These are phyloP conservation scores for Varroa destructor DNA, from an alignment of 1,140 invertebrate genomes.

Conservation along the genomic window DNA sequence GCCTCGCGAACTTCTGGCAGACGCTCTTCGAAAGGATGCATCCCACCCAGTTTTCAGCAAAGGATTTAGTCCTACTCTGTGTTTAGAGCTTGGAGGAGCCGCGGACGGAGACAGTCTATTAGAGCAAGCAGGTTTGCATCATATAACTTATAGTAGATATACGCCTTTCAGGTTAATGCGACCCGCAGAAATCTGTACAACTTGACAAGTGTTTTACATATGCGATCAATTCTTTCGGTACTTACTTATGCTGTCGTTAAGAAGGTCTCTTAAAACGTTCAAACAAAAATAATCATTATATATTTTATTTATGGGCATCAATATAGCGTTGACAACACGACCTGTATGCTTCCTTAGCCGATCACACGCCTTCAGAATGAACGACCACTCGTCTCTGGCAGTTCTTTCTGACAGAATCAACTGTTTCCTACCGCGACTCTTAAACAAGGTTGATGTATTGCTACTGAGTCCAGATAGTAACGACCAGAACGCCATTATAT, in stretches of 20 bases:
- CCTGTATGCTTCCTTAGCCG: slow-evolving; percentile 8
- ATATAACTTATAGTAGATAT: background rate
- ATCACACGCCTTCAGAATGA: background rate
- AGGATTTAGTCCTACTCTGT: slow-evolving; percentile 16
- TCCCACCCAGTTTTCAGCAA: slow-evolving; percentile 18
- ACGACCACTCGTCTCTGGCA: background rate
- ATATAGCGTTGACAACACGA: background rate
- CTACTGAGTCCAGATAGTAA: slow-evolving; percentile 18
- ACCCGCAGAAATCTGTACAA: no score
- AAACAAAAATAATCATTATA: background rate
- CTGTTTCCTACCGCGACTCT: slow-evolving; percentile 13
- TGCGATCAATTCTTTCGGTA: no score
- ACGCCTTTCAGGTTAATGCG: no score
- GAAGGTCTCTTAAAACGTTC: background rate
- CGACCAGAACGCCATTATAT: background rate
- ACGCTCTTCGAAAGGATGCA: slow-evolving; percentile 16
- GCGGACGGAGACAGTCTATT: slow-evolving; percentile 1
- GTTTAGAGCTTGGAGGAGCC: slow-evolving; percentile 2
- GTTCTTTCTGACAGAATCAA: slow-evolving; percentile 12
- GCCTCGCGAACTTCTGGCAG: slow-evolving; percentile 5
- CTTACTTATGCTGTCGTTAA: no score
- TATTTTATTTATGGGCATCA: background rate
- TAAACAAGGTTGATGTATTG: slow-evolving; percentile 10
- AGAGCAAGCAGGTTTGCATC: slow-evolving; percentile 5
- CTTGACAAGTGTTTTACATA: no score